Conservation (phyloP, 1,140 invertebrate species). For the Drosophila mayri region DNA sequence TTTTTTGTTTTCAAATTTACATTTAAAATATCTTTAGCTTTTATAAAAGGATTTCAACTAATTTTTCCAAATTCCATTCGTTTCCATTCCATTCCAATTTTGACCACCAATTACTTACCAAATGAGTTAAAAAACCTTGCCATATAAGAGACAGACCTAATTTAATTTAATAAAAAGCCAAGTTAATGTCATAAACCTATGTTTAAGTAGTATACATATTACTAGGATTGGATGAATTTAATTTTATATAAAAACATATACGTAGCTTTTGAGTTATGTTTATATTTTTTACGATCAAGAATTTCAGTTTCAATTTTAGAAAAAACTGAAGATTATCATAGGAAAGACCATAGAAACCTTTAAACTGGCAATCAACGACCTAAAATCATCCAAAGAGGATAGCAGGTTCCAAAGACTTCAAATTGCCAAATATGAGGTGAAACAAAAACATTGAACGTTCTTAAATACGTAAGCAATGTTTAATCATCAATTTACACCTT, state of each 20-base stretch:
- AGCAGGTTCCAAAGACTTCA: neutral
- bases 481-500: neutral
- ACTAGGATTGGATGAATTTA: neutral
- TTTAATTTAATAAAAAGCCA: no score
- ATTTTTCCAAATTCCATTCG: no score
- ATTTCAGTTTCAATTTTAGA: neutral
- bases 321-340: neutral
- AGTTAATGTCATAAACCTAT: no score
- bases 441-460: neutral
- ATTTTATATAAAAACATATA: neutral
- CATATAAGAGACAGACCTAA: no score
- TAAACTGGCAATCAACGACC: neutral
- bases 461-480: slow-evolving; percentile 2
- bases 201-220: no score
- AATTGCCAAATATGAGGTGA: no score
- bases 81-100: no score
- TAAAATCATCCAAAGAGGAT: neutral
- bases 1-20: neutral
- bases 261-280: neutral
- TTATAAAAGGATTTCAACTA: no score
- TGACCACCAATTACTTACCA: no score
- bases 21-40: neutral
- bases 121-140: no score
- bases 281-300: no score
- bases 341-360: neutral